Evolutionary conservation across 2,888 invertebrate genomes (phyloP), one percentile per base, ranked within the genome.

Genomic region (Pachycephus smyrnensis): DNA sequence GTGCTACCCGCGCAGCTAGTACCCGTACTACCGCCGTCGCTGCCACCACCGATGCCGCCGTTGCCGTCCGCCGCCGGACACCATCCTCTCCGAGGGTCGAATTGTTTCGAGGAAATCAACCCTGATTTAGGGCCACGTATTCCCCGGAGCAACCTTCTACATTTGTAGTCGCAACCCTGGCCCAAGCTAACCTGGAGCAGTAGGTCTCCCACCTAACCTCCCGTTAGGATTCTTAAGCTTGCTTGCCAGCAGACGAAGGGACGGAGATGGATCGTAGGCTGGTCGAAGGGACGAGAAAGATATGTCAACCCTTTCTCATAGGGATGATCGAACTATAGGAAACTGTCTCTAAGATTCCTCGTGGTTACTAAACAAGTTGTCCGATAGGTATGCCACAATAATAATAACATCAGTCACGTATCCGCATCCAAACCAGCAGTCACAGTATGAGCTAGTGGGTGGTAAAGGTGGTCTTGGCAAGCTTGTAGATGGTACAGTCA

Each of bases 101-200:
- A 91, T 90, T 90, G 90, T 90, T 90, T 87, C 88, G 86, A 88
- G 87, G 88, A 90, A 89, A 90, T 90, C 89, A 89, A 86, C 89
- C 89, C 88, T 90, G 90, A 91, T 90, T 90, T 90, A 91, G 88
- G 88, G 68, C 75, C 74, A 55, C 68, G 75, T 80, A 55, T 79
- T 80, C 75, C 68, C 32, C 73, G 76, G 40, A 55, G 40, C 40
- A 55, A 23, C 40, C 40, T 55, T 55, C 40, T 55, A 55, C 40
- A 55, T 55, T 55, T 6, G 40, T 55, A 55, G 40, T 55, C 40
- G 23, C 40, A 55, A 23, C 73, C 75, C 30, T 75, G 69, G 37
- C 73, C 36, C 9, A 9, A 23, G 23, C 40, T 55, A 55, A 55
- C 40, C 40, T 55, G 40, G 23, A 55, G 40, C 40, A 15, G 15